phyloP scores from a whole-genome alignment of 2,113 vertebrate species.

The Cyprinodon brontotheroides region DNA sequence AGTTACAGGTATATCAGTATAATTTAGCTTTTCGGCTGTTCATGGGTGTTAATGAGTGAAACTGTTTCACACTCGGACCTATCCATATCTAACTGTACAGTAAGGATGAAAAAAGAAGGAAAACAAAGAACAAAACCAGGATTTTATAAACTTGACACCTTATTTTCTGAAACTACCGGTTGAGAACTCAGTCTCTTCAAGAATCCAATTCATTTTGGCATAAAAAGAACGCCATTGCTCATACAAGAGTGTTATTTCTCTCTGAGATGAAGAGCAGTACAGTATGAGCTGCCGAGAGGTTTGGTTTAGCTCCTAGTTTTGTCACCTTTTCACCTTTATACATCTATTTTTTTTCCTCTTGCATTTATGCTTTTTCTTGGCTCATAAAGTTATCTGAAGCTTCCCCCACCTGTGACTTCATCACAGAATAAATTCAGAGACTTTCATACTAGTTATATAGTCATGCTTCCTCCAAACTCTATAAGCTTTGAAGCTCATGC shows the following conservation, averaged over 20 bases:
- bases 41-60: too few species aligned
- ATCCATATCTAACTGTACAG: too few species aligned
- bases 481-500: constrained; percentile 5
- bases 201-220: not conserved
- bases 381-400: constrained; percentile 1
- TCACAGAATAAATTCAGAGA: not conserved
- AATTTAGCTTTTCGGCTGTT: too few species aligned
- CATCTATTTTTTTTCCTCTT: not conserved
- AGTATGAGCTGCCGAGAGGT: not conserved
- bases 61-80: too few species aligned
- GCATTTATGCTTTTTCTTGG: constrained; percentile 1
- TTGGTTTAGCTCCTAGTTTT: not conserved
- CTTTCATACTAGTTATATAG: constrained; percentile 1
- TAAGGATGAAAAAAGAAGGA: too few species aligned
- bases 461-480: constrained; percentile 2
- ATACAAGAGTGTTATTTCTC: not conserved
- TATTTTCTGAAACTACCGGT: too few species aligned
- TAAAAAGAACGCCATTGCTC: not conserved
- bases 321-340: not conserved
- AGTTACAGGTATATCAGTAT: too few species aligned
- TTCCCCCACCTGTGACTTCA: not conserved
- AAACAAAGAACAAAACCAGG: too few species aligned
- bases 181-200: not conserved
- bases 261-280: not conserved
- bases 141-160: too few species aligned